Evolutionary conservation across 2,888 invertebrate species (phyloP).

Genomic region (Drosophila helvetica): DNA sequence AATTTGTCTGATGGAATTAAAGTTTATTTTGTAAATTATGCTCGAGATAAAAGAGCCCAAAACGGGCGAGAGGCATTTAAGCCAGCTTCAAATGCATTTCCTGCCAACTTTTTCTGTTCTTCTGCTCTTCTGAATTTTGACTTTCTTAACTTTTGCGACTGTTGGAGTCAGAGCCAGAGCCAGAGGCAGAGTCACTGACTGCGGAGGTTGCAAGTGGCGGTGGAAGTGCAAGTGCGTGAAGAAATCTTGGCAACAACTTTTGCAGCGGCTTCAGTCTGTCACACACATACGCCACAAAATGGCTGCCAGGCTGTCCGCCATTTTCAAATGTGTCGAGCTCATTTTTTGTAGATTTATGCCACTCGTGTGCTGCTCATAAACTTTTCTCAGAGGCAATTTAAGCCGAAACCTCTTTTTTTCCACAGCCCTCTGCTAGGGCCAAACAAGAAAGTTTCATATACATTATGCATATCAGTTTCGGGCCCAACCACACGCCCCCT

Average conservation of each 20-base stretch:
- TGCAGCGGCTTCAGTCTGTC: constrained; percentile 7
- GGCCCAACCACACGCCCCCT: background rate
- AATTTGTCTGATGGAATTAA: constrained; percentile 54
- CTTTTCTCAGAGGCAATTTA: constrained; percentile 41
- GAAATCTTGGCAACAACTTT: constrained; percentile 24
- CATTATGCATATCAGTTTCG: constrained; percentile 59
- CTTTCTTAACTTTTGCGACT: constrained; percentile 2
- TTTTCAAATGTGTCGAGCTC: constrained; percentile 17
- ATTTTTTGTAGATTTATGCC: constrained; percentile 49
- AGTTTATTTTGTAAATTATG: constrained; percentile 40
- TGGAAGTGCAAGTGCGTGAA: constrained; percentile 27
- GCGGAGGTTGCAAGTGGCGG: background rate
- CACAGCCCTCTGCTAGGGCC: background rate
- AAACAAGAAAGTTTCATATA: constrained; percentile 47
- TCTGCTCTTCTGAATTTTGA: constrained; percentile 15
- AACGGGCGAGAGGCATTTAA: background rate
- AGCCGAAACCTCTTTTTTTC: constrained; percentile 32
- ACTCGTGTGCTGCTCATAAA: constrained; percentile 41
- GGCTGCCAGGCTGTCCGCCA: constrained; percentile 33
- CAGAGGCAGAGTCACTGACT: constrained; percentile 1
- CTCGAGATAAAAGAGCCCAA: constrained; percentile 1
- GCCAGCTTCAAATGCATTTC: constrained; percentile 12
- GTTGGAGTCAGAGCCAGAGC: background rate
- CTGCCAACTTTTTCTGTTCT: background rate
- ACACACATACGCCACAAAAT: constrained; percentile 10